Base-by-base conservation (phyloP, 2,888 invertebrate genomes). In the Andricus quercusramuli region DNA sequence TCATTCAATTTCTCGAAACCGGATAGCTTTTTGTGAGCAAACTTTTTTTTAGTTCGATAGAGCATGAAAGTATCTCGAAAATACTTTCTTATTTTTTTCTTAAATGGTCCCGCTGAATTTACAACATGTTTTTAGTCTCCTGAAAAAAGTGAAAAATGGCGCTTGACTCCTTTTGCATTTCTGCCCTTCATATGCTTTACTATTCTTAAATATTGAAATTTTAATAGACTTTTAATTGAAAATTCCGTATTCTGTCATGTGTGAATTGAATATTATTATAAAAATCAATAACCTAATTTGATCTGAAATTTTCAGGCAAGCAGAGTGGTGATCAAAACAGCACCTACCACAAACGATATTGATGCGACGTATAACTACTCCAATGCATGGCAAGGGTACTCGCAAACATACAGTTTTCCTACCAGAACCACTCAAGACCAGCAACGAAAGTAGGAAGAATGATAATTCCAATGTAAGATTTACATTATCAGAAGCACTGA, bases 391-490 rank as follows among this genome's bases (percentile, higher is more conserved):
- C 70, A 56, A 20, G 56, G n/a, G 32, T 64, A 64, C 15, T 25
- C 64, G 22, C 64, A 29, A 29, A 37, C 32, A 56, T 56, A 56
- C 13, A 59, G 56, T 51, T 74, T 74, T 74, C 74, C 74, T 74
- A 74, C 56, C 37, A 20, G 37, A 51, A 56, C 51, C 29, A 56
- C 29, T 59, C 32, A 56, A 67, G 67, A 74, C n/a, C 74, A 29
- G 32, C 56, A 56, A 74, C 51, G 22, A 59, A 74, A 74, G 74
- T 74, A 74, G 74, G 74, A 74, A 74, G 56, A 74, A n/a, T 20
- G 17, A 47, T 56, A 74, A 37, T 74, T 74, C 74, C 74, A 74
- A 56, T 74, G 74, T 74, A 74, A 56, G n/a, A 74, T 56, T 74
- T 74, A 74, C 74, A 59, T 74, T 74, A 59, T 74, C n/a, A 74